phyloP scores from a whole-genome alignment of 2,113 vertebrate species.

The Dromiciops gliroides region DNA sequence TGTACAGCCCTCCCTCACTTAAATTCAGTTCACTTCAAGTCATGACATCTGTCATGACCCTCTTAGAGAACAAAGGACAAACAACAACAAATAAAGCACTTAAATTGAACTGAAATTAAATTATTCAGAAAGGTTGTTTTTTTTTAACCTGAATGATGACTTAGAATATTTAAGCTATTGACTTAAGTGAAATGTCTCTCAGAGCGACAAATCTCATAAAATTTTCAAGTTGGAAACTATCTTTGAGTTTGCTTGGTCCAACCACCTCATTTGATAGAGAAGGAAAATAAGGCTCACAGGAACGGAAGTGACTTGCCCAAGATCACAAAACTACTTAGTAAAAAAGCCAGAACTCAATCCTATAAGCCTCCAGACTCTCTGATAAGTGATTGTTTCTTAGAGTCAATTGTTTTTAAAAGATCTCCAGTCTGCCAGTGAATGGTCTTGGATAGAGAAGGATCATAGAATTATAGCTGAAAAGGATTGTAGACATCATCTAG shows the following conservation, averaged over 20 bases:
- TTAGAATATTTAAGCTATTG: background rate
- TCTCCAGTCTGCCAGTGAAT: background rate
- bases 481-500: background rate
- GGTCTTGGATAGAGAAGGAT: background rate
- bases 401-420: background rate
- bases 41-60: no score
- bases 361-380: background rate
- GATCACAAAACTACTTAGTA: background rate
- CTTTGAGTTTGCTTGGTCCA: background rate
- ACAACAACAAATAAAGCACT: background rate
- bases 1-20: no score
- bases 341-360: background rate
- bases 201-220: background rate
- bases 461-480: background rate
- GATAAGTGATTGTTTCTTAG: background rate
- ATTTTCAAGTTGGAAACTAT: background rate
- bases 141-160: background rate
- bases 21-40: no score
- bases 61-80: no score
- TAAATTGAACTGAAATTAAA: background rate
- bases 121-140: background rate
- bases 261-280: background rate
- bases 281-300: background rate
- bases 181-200: background rate
- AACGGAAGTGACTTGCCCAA: background rate